Percentiles rank a stretch among this genome's conserved stretches.
These are phyloP conservation scores for Hybos culiciformis DNA, from an alignment of 2,888 invertebrate species.

Conservation along the genomic window DNA sequence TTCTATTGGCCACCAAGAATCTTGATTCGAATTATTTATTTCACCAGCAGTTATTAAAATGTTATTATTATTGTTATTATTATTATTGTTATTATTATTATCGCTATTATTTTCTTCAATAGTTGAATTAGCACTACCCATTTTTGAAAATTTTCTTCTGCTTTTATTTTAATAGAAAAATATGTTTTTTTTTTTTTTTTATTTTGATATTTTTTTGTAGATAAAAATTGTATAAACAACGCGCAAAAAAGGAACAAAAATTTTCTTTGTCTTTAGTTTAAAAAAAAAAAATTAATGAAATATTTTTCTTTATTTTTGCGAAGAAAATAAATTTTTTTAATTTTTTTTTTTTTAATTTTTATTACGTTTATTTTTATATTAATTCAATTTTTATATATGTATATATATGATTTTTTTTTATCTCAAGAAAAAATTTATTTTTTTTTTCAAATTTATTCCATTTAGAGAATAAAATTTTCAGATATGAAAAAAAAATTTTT, in stretches of 20 bases:
- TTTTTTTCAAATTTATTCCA: no score
- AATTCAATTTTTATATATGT: not conserved
- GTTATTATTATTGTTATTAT: not conserved
- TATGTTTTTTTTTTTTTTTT: not conserved
- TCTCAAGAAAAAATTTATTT: no score
- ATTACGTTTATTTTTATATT: not conserved
- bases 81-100: not conserved
- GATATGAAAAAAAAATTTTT: no score
- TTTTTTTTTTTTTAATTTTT: no score
- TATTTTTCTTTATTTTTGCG: no score
- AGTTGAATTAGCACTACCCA: conserved; percentile 14
- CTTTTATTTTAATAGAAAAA: not conserved
- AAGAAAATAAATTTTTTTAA: no score
- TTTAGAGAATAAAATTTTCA: no score
- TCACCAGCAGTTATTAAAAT: not conserved
- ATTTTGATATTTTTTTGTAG: not conserved
- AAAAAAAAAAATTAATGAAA: no score
- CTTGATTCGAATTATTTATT: conserved; percentile 1
- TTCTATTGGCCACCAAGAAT: conserved; percentile 15
- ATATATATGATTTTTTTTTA: not conserved
- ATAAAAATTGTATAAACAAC: no score
- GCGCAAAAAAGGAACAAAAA: not conserved
- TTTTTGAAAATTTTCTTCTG: conserved; percentile 5
- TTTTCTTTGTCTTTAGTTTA: no score
- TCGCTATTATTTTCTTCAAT: not conserved